Evolutionary conservation across 2,797 vertebrate genomes (phyloP), one percentile per base, ranked within the genome.

Genomic region (Danio aesculapii): DNA sequence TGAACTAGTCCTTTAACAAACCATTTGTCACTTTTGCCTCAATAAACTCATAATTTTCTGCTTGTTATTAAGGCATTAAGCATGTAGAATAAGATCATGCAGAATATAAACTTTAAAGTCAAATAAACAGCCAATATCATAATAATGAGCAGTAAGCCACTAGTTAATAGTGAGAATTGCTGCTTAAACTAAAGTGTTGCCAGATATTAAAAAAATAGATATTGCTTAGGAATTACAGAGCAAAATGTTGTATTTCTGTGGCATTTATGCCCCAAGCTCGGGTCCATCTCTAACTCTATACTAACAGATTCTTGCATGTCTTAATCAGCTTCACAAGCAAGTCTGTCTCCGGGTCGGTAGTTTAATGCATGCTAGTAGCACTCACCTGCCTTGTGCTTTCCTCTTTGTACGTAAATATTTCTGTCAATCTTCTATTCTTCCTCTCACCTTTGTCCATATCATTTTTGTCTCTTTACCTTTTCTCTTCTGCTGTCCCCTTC

Each of bases 311-410:
- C 8, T 53, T 46, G 43, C 49, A 41, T 68, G 59, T 68, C n/a
- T 75, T 59, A 9, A 57, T 68, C 58, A 9, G 14, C 44, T 74
- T 12, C 17, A 50, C 41, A 46, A 72, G 44, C 53, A 2, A 12
- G 72, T 67, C 62, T 68, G 81, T 85, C 85, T 85, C 16, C 61
- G 79, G 64, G 86, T 73, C 8, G 41, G n/a, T 41, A 39, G 49
- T 86, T 50, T 82, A 88, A 88, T 86, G 82, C 73, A 43, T 88
- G 77, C 72, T 50, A 64, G 61, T 55, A 89, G 79, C 85, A 82
- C 86, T 81, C 66, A 86, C 79, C 87, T 30, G 81, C 86, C 86
- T 86, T 81, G 82, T 86, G 79, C 62, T 66, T 64, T 67, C 83
- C 79, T 87, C 62, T 73, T 46, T 61, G 58, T 59, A 57, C 75